phyloP scores from a whole-genome alignment of 2,888 invertebrate genomes.

The Zaprionus bogoriensis region DNA sequence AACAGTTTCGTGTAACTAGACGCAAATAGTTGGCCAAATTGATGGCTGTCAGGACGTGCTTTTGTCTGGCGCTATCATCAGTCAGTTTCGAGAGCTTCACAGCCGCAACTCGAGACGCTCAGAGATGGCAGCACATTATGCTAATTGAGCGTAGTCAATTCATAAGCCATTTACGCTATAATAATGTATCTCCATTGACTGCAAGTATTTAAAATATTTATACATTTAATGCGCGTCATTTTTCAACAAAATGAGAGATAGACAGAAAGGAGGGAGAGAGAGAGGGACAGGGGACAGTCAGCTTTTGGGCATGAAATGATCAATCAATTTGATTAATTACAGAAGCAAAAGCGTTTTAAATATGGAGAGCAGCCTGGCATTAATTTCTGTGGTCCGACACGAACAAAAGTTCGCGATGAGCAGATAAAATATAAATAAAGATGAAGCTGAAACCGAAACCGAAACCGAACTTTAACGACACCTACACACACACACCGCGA shows the following conservation, averaged over 20 bases:
- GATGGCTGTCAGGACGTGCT: constrained; percentile 7
- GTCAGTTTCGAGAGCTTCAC: no score
- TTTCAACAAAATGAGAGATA: no score
- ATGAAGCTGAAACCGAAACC: constrained; percentile 14
- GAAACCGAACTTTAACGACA: no score
- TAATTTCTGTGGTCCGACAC: constrained; percentile 60
- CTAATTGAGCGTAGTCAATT: constrained; percentile 32
- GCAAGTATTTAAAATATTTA: constrained; percentile 49
- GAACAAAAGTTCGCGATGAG: constrained; percentile 26
- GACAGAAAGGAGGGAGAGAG: no score
- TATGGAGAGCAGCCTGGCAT: constrained; percentile 39
- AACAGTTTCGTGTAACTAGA: constrained; percentile 18
- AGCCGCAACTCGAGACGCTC: no score
- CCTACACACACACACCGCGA: constrained; percentile 3
- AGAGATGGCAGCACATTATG: constrained; percentile 29
- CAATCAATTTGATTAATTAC: constrained; percentile 77
- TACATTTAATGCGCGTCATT: constrained; percentile 33
- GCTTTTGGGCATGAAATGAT: constrained; percentile 56
- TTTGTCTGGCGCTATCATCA: no score
- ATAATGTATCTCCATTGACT: constrained; percentile 44
- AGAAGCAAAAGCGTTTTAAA: constrained; percentile 59
- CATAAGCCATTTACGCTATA: constrained; percentile 44
- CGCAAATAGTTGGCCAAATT: constrained; percentile 5
- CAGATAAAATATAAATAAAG: constrained; percentile 36
- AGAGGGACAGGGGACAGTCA: constrained; percentile 14